Base-by-base conservation (phyloP, 2,888 invertebrate genomes). In the Cryptocephalus moraei region DNA sequence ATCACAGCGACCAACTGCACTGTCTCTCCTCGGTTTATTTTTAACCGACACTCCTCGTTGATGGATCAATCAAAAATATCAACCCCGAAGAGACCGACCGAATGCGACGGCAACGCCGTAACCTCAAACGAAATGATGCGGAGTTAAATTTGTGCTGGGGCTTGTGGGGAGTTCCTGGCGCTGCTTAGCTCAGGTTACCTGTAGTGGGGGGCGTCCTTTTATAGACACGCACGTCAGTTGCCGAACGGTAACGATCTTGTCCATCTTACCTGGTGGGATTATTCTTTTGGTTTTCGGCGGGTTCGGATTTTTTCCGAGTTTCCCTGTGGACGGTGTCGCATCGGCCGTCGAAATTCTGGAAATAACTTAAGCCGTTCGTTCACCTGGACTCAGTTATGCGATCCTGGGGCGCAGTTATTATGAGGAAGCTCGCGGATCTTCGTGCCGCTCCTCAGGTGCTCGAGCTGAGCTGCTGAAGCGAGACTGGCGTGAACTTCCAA, bases 121-220 rank as follows among this genome's bases (percentile, higher is more conserved):
- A 22, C 22, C 22, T 22, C 22, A 22, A n/a, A 39, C 50, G 51
- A 51, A 34, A 10, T 11, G 9, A 13, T 8, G 40, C 46, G 50
- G 46, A 49, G 51, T 51, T 56, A 54, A 54, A 55, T 52, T 56
- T 54, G 46, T 51, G 46, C 49, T 44, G 45, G 22, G 22, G 50
- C 41, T 39, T 9, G n/a, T 31, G 31, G 12, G 12, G 14, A 10
- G 11, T 40, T 14, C 14, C 14, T 12, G 53, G n/a, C 56, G 57
- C 52, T 53, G 60, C 63, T 60, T 67, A 67, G 67, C 69, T 70
- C 69, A 69, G 59, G 64, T 70, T 71, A 71, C 71, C 66, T 67
- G 67, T 65, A 59, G 68, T 64, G 69, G 68, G 67, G 65, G 62
- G 67, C 69, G 65, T 67, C 70, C 71, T 70, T 71, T 70, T 71